phyloP scores from a whole-genome alignment of 1,140 invertebrate genomes.

The Rhizoglyphus robini region DNA sequence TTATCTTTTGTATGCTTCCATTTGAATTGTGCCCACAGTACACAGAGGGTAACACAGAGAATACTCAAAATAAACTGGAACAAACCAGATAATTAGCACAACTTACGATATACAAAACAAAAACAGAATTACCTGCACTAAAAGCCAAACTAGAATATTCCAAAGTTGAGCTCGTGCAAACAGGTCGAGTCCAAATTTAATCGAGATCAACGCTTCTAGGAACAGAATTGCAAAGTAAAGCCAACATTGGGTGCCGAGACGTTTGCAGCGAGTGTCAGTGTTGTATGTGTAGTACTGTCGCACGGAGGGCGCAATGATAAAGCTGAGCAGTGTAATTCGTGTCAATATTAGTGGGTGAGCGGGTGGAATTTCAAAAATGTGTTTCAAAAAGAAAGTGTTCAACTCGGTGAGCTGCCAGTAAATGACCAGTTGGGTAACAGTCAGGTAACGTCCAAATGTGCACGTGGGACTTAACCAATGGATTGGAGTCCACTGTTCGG shows the following conservation, averaged over 20 bases:
- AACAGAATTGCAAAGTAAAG: constrained; percentile 80
- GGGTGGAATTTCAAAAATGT: constrained; percentile 94
- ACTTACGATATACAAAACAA: neutral
- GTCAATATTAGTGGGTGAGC: constrained; percentile 79
- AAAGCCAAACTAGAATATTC: constrained; percentile 82
- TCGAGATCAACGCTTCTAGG: constrained; percentile 84
- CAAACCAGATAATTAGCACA: neutral
- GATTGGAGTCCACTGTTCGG: constrained; percentile 79
- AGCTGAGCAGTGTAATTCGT: constrained; percentile 71
- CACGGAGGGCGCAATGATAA: constrained; percentile 76
- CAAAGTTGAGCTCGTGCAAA: constrained; percentile 81
- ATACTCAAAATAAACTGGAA: constrained; percentile 18
- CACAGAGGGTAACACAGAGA: constrained; percentile 9
- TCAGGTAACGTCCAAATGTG: constrained; percentile 84
- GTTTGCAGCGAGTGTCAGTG: constrained; percentile 85
- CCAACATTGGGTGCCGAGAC: constrained; percentile 97
- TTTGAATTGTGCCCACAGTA: constrained; percentile 9
- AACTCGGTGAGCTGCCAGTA: constrained; percentile 95
- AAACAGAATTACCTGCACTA: constrained; percentile 56
- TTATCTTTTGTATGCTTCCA: constrained; percentile 3
- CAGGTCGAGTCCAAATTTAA: constrained; percentile 82
- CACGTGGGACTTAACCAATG: constrained; percentile 91
- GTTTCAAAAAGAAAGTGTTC: constrained; percentile 98
- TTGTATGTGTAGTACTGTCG: constrained; percentile 96
- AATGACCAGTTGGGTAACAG: constrained; percentile 81